These are phyloP conservation scores for Zaprionus lineosus DNA, from an alignment of 2,888 invertebrate genomes.

Conservation along the genomic window DNA sequence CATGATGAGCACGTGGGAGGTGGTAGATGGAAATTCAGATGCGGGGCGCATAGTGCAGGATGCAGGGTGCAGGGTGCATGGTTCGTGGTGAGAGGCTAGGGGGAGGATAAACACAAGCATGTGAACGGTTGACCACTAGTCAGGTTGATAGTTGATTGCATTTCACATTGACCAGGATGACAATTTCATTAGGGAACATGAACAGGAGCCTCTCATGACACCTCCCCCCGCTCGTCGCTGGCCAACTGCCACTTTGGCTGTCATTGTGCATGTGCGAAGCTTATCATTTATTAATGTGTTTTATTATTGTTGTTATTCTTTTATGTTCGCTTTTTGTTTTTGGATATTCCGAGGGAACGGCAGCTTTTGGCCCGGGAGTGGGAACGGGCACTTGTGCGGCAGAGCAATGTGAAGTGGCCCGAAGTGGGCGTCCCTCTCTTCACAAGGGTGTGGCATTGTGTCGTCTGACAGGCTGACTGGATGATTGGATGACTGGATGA, in stretches of 20 bases:
- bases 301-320: conserved; percentile 62
- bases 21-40: too few species aligned
- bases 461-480: conserved; percentile 23
- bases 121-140: too few species aligned
- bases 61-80: too few species aligned
- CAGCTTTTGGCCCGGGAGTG: background rate
- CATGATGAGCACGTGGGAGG: too few species aligned
- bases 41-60: too few species aligned
- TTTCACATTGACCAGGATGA: conserved; percentile 34
- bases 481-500: too few species aligned
- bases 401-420: conserved; percentile 18
- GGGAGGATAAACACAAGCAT: too few species aligned
- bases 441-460: conserved; percentile 15
- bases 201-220: background rate
- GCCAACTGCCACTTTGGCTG: too few species aligned
- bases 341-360: background rate
- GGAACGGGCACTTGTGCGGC: conserved; percentile 45
- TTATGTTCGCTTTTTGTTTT: conserved; percentile 4
- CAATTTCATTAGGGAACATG: conserved; percentile 43
- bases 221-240: conserved; percentile 7
- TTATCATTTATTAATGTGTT: conserved; percentile 70
- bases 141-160: conserved; percentile 26
- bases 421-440: conserved; percentile 30
- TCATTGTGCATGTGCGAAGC: conserved; percentile 59
- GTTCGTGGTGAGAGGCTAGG: too few species aligned